A percentile compares a stretch with the other conserved stretches of the same genome.
Conservation (phyloP, 2,888 invertebrate genomes). For the Cheilosia urbana region DNA sequence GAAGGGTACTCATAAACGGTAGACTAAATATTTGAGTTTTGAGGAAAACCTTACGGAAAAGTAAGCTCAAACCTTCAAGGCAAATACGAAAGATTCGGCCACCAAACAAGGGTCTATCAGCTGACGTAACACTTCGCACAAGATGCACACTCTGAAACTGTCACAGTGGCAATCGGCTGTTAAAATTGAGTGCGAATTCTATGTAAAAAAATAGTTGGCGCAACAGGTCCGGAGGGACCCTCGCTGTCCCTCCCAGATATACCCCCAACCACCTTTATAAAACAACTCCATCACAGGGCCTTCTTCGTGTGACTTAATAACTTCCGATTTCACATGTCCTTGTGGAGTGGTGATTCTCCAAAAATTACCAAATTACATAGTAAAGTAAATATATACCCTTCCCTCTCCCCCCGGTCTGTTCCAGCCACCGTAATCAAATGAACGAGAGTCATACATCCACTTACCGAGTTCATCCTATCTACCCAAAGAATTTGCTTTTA, state of each 20-base stretch:
- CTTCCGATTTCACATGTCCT: slow-evolving; percentile 2
- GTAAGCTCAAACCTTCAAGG: too few relatives aligned
- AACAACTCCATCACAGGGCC: neutral
- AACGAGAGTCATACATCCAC: slow-evolving; percentile 73
- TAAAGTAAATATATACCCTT: neutral
- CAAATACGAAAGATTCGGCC: too few relatives aligned
- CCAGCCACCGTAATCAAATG: slow-evolving; percentile 64
- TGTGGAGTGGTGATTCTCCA: neutral
- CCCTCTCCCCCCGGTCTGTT: neutral
- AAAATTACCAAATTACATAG: neutral
- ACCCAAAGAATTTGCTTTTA: slow-evolving; percentile 70
- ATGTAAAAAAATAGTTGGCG: too few relatives aligned
- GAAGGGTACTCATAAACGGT: too few relatives aligned
- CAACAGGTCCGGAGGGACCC: too few relatives aligned
- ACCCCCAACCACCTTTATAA: neutral
- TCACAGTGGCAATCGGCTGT: too few relatives aligned
- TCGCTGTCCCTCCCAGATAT: neutral
- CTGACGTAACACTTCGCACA: too few relatives aligned
- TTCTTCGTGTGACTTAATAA: neutral
- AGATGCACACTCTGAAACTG: too few relatives aligned
- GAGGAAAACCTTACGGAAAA: too few relatives aligned
- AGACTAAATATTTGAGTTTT: too few relatives aligned
- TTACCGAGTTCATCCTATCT: slow-evolving; percentile 72
- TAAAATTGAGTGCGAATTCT: too few relatives aligned
- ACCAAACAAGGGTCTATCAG: too few relatives aligned